Conservation (phyloP, 2,888 invertebrate species). For the Pyrochroa serraticornis region DNA sequence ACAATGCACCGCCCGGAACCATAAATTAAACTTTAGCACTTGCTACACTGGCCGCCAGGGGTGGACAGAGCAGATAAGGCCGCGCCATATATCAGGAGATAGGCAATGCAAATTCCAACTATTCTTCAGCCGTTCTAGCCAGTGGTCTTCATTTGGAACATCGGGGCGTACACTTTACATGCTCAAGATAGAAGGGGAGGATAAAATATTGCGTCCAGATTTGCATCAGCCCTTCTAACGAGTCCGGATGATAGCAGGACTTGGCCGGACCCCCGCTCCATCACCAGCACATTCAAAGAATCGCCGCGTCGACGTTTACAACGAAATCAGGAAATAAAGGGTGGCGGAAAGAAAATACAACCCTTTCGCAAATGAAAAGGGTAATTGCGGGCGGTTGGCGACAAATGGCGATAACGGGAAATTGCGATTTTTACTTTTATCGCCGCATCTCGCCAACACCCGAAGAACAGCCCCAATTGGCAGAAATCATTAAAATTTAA, state of each 20-base stretch:
- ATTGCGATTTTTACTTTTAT: conserved; percentile 2
- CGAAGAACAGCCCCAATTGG: too few species aligned
- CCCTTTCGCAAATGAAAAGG: neutral
- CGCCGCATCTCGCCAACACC: neutral
- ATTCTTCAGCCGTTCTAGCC: conserved; percentile 47
- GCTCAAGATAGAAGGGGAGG: conserved; percentile 42
- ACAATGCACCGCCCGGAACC: conserved; percentile 56
- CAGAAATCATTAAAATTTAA: too few species aligned
- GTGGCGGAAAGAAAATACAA: conserved; percentile 13
- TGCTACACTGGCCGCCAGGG: conserved; percentile 57
- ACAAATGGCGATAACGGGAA: conserved; percentile 12
- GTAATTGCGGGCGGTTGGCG: conserved; percentile 4
- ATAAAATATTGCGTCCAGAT: conserved; percentile 46
- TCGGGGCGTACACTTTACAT: conserved; percentile 36
- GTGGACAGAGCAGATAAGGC: conserved; percentile 59
- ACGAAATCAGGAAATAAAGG: conserved; percentile 19
- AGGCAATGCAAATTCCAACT: conserved; percentile 56
- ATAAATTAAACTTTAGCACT: conserved; percentile 61
- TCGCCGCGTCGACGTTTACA: conserved; percentile 38
- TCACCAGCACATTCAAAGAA: conserved; percentile 45
- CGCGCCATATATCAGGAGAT: conserved; percentile 56
- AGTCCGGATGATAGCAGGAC: conserved; percentile 40
- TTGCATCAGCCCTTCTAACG: conserved; percentile 46
- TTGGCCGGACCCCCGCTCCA: conserved; percentile 23
- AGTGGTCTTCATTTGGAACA: conserved; percentile 45